These are phyloP conservation scores for Characodon lateralis DNA, from an alignment of 2,797 vertebrate genomes.

Conservation along the genomic window DNA sequence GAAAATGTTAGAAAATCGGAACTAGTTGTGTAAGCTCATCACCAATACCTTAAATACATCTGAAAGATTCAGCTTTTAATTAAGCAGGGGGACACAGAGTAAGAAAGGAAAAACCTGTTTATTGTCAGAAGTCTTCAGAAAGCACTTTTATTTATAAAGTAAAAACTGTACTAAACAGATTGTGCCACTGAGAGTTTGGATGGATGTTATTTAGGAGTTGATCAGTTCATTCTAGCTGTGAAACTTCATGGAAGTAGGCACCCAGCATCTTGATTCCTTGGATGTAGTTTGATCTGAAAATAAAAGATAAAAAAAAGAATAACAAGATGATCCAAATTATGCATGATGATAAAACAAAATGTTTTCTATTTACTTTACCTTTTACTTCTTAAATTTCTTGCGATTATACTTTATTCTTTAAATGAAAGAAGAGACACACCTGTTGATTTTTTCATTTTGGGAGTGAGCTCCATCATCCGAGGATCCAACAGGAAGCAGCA, in stretches of 20 bases:
- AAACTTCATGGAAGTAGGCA: conserved; percentile 94
- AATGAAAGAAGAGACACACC: conserved; percentile 71
- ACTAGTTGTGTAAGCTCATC: background rate
- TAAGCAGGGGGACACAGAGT: conserved; percentile 22
- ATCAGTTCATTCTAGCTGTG: conserved; percentile 81
- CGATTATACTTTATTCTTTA: background rate
- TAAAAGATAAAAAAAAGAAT: conserved; percentile 44
- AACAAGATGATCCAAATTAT: background rate
- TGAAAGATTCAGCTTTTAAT: background rate
- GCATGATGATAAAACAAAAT: background rate
- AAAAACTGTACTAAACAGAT: conserved; percentile 3
- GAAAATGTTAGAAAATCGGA: background rate
- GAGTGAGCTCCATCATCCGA: conserved; percentile 97
- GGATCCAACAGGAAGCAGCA: conserved; percentile 94
- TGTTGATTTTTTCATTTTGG: conserved; percentile 97
- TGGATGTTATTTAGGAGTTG: background rate
- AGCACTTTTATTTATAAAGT: background rate
- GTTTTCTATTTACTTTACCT: background rate
- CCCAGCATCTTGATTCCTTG: conserved; percentile 93
- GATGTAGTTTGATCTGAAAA: conserved; percentile 90
- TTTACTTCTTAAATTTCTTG: background rate
- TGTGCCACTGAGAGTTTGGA: conserved; percentile 13
- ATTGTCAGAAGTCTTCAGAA: conserved; percentile 45
- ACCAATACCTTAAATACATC: background rate
- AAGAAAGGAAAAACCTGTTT: conserved; percentile 47